Conservation (phyloP, 2,888 invertebrate species). For the Melinaea marsaeus region DNA sequence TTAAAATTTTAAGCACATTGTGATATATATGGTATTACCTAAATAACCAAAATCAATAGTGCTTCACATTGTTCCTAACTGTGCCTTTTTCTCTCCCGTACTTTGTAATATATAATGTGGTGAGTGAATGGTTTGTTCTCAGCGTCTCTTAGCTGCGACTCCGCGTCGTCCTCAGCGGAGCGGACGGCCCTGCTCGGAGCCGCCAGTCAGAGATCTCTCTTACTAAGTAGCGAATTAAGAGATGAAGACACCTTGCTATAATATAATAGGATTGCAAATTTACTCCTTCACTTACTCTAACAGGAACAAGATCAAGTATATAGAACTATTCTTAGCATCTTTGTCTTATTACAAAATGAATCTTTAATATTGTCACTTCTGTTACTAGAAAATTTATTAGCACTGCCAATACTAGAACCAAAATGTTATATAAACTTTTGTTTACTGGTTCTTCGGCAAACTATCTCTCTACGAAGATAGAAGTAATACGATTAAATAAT, state of each 20-base stretch:
- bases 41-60: not conserved
- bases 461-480: no score
- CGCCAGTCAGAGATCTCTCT: constrained; percentile 85
- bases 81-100: not conserved
- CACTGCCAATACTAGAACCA: no score
- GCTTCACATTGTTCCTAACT: not conserved
- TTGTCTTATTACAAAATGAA: no score
- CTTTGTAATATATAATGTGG: not conserved
- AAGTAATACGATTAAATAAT: not conserved
- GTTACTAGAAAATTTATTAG: no score
- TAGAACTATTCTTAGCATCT: no score
- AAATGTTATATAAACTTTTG: no score
- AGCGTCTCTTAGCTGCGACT: constrained; percentile 82
- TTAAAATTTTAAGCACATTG: no score
- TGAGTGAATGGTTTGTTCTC: constrained; percentile 24
- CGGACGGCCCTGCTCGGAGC: constrained; percentile 82
- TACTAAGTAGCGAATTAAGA: constrained; percentile 87
- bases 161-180: constrained; percentile 79
- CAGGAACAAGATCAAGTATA: no score
- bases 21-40: no score
- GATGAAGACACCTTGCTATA: constrained; percentile 92
- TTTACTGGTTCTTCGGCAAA: no score
- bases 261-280: constrained; percentile 33
- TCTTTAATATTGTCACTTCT: no score
- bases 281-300: no score